These are phyloP conservation scores for Bombus affinis DNA, from an alignment of 1,140 invertebrate genomes.

Conservation along the genomic window DNA sequence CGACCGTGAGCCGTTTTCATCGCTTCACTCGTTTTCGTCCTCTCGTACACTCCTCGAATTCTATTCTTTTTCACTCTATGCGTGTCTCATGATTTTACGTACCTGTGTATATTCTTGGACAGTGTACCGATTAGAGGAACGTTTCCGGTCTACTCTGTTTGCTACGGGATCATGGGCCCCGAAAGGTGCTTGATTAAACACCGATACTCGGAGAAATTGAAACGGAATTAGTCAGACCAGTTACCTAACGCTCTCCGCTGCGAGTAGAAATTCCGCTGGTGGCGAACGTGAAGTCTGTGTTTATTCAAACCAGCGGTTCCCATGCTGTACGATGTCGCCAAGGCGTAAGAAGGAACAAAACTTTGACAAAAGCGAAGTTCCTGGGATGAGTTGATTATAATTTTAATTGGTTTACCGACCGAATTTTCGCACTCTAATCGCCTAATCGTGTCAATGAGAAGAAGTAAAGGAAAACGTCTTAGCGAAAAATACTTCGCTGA, in stretches of 20 bases:
- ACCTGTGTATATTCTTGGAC: no score
- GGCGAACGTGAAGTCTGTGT: background rate
- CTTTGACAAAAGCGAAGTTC: background rate
- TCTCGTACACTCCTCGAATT: background rate
- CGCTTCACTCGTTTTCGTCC: background rate
- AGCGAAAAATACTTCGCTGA: background rate
- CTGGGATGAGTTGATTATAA: background rate
- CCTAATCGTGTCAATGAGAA: background rate
- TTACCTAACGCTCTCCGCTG: background rate
- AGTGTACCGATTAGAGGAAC: no score
- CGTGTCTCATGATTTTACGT: no score
- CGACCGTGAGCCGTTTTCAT: background rate
- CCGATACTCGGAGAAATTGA: background rate
- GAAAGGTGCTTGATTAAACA: background rate
- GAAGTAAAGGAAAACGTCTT: background rate
- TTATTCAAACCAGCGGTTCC: constrained; percentile 18
- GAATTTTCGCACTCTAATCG: no score
- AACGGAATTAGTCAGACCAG: background rate
- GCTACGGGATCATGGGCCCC: no score
- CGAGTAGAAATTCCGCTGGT: background rate
- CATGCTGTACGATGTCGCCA: background rate
- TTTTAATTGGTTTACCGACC: background rate
- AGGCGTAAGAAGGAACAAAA: background rate
- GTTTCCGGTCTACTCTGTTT: background rate
- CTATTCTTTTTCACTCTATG: background rate